Base-by-base conservation (phyloP, 1,140 invertebrate genomes). In the Caenorhabditis brenneri region DNA sequence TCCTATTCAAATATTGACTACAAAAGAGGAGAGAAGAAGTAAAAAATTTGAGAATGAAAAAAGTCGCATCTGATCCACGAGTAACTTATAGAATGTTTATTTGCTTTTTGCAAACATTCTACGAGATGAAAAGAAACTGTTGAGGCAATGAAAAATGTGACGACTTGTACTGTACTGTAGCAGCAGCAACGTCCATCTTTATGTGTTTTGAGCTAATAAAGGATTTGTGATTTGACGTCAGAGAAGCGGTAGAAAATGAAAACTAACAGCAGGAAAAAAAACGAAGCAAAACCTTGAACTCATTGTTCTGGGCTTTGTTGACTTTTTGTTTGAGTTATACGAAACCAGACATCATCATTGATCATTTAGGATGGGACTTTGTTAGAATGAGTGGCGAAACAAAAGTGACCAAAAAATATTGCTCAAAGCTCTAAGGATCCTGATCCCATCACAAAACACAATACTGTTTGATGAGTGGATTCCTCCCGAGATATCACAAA, bases 161-260 rank as follows among this genome's bases (percentile, higher is more conserved):
- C 65, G 65, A 42, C 19, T 74, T 74, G 53, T 74, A 19, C 31
- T 65, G 65, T 74, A 74, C 65, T 74, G 65, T 24, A 65, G n/a
- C n/a, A n/a, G n/a, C 22, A 0, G 55, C 31, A 58, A 27, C 60
- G 60, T 74, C 22, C 65, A 74, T 74, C 36, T n/a, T 15, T 74
- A 42, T 74, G 65, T 74, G 36, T 42, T 42, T 74, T 42, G 65
- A 74, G 65, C 65, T 24, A 74, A 74, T 42, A 74, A 74, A 74
- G 65, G 65, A 74, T 74, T 74, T 74, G 65, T 42, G 65, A 74
- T 74, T 74, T 74, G 65, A 74, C 65, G 65, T 74, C 65, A 74
- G n/a, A 42, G 58, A 33, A 42, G 36, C 42, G 33, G 22, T 42
- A 74, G 24, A 74, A 42, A 16, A 74, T 36, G 31, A 27, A 6